These are phyloP conservation scores for Zonitis immaculata DNA, from an alignment of 2,888 invertebrate genomes.

Conservation along the genomic window DNA sequence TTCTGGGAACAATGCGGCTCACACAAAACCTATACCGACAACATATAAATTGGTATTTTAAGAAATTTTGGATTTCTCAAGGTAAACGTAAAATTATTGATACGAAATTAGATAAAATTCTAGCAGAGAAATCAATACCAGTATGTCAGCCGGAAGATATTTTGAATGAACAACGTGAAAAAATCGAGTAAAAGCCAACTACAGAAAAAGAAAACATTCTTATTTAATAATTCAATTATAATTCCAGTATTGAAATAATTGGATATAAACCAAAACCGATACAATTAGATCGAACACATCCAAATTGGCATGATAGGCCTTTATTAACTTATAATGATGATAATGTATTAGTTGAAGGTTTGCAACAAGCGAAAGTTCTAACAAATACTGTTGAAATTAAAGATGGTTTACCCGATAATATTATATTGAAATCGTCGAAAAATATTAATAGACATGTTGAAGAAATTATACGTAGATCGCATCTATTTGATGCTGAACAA, in stretches of 20 bases:
- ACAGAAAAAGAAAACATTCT: background rate
- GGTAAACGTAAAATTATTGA: conserved; percentile 57
- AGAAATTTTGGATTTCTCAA: conserved; percentile 67
- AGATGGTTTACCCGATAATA: conserved; percentile 57
- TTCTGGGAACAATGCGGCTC: conserved; percentile 56
- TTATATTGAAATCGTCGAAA: conserved; percentile 51
- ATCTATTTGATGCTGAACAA: conserved; percentile 74
- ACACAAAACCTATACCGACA: conserved; percentile 60
- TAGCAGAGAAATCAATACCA: conserved; percentile 56
- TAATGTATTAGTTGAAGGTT: conserved; percentile 66
- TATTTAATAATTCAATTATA: background rate
- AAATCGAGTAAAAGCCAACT: conserved; percentile 26
- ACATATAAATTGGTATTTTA: conserved; percentile 69
- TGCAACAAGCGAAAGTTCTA: conserved; percentile 73
- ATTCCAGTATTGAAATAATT: conserved; percentile 43
- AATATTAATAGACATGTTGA: conserved; percentile 59
- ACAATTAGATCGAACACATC: conserved; percentile 57
- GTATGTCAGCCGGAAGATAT: conserved; percentile 61
- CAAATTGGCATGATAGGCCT: conserved; percentile 59
- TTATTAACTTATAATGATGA: conserved; percentile 58
- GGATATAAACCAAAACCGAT: conserved; percentile 48
- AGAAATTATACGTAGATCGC: conserved; percentile 59
- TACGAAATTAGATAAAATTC: conserved; percentile 52
- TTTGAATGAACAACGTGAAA: conserved; percentile 47
- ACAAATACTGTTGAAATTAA: conserved; percentile 69